Base-by-base conservation (phyloP, 1,140 invertebrate species). In the Papilio machaon region DNA sequence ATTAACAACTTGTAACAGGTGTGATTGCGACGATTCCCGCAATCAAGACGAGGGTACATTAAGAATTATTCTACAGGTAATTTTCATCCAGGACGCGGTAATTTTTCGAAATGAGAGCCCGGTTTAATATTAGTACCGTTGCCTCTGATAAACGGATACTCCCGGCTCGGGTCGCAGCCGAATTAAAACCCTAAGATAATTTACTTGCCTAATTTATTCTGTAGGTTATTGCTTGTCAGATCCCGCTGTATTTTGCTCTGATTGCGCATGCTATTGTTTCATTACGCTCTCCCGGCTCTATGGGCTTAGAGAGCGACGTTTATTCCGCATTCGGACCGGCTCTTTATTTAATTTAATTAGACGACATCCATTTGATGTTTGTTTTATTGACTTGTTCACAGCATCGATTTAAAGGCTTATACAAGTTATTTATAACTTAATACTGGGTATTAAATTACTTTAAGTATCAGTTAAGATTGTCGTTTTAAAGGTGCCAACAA, bases 101-200 rank as follows among this genome's bases (percentile, higher is more conserved):
- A 82, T 84, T 87, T 87, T 87, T 85, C 85, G 76, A 70, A 83
- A 84, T 81, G 83, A 75, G 81, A 81, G 82, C 79, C 82, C 83
- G 76, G 79, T 86, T 87, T 87, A 86, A 86, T 88, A 87, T 83
- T 82, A 77, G 83, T 82, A 74, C 83, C 83, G 79, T 79, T 80
- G 79, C 35, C 73, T 84, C 86, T 87, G 85, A 88, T 84, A 85
- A 84, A 88, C 84, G 82, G 79, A 60, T 46, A 75, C 64, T 70
- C 74, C 76, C 83, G 82, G 82, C 80, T 78, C 80, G 73, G 79
- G 64, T 80, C 81, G 73, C 84, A 76, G 76, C 76, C 46, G 85
- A 88, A 90, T 88, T 88, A 88, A 90, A 91, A 89, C 82, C 87
- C 82, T 83, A 85, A 87, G 82, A 86, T 87, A 88, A 88, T 90